Conservation (phyloP, 2,888 invertebrate genomes). For the Bombylius major region DNA sequence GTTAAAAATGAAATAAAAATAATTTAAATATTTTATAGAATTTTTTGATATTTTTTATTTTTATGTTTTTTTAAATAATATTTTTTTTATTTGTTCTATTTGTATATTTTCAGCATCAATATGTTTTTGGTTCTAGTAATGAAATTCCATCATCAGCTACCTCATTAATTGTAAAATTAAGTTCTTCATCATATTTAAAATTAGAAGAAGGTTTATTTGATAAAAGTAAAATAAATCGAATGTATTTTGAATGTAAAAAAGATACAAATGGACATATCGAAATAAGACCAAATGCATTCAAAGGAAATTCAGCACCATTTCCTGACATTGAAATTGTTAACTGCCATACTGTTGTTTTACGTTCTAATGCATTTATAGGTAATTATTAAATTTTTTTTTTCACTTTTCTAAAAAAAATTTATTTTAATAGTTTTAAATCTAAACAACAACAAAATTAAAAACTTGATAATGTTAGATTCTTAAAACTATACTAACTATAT, state of each 20-base stretch:
- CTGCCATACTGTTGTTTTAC: slow-evolving; percentile 25
- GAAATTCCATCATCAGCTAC: slow-evolving; percentile 22
- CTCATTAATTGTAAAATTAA: slow-evolving; percentile 23
- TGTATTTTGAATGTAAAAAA: slow-evolving; percentile 24
- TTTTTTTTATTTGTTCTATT: not conserved
- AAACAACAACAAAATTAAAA: no score
- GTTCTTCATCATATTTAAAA: slow-evolving; percentile 19
- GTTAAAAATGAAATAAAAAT: no score
- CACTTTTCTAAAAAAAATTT: no score
- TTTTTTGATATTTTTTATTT: no score
- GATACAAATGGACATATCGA: slow-evolving; percentile 26
- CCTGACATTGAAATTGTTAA: slow-evolving; percentile 29
- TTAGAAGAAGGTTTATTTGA: slow-evolving; percentile 25
- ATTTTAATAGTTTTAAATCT: no score
- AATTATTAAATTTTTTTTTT: slow-evolving; percentile 6
- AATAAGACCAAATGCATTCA: slow-evolving; percentile 25
- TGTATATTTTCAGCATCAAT: slow-evolving; percentile 5
- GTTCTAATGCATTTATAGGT: slow-evolving; percentile 27
- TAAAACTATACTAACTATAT: no score
- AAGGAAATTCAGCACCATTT: slow-evolving; percentile 26
- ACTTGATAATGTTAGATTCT: no score
- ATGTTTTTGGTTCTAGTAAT: slow-evolving; percentile 23
- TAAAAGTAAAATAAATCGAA: slow-evolving; percentile 26
- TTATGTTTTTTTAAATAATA: not conserved
- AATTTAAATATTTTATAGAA: no score